These are phyloP conservation scores for Sarcophaga peregrina DNA, from an alignment of 1,140 invertebrate genomes.

Conservation along the genomic window DNA sequence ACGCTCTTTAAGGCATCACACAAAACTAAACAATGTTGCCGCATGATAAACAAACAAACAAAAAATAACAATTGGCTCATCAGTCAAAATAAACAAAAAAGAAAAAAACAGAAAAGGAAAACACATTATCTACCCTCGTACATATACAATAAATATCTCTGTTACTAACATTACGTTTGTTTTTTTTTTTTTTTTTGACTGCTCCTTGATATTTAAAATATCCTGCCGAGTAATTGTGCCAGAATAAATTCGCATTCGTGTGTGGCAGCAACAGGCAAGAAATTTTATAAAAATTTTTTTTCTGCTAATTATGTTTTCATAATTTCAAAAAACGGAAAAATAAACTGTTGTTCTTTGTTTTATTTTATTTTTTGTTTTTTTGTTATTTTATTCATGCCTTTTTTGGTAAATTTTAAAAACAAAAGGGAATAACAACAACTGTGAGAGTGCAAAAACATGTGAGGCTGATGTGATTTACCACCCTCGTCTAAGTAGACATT, in stretches of 20 bases:
- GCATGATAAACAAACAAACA: too few species aligned
- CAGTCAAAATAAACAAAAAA: not conserved
- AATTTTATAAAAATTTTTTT: too few species aligned
- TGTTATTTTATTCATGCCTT: slow-evolving; percentile 10
- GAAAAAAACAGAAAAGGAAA: not conserved
- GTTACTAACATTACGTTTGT: too few species aligned
- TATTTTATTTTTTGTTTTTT: not conserved
- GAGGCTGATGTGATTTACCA: too few species aligned
- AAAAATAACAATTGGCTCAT: slow-evolving; percentile 16
- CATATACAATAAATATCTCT: too few species aligned
- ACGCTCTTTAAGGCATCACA: not conserved
- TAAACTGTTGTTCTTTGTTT: not conserved
- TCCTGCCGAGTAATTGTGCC: too few species aligned
- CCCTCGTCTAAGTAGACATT: too few species aligned
- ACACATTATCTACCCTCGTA: too few species aligned
- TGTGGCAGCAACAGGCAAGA: not conserved
- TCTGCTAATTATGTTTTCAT: slow-evolving; percentile 11
- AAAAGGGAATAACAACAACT: not conserved
- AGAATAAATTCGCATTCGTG: too few species aligned
- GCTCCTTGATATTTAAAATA: too few species aligned
- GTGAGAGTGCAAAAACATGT: too few species aligned
- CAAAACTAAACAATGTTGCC: not conserved
- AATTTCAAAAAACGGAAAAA: not conserved
- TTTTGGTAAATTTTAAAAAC: not conserved
- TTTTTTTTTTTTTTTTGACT: too few species aligned